Conservation (phyloP, 2,113 vertebrate genomes). For the Percina caprodes region DNA sequence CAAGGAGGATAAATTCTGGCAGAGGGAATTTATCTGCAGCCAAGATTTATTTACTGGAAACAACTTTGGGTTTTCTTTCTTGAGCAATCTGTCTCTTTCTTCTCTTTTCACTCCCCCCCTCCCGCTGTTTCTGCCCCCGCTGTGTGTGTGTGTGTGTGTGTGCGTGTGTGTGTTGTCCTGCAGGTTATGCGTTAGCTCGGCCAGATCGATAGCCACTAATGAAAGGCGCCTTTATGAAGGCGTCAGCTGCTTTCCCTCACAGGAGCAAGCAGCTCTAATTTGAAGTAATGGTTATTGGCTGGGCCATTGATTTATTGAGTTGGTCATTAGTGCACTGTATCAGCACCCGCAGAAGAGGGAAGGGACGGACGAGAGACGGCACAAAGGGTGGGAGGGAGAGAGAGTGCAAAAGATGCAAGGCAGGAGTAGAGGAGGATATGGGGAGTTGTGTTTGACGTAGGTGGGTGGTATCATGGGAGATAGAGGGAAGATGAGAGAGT, state of each 20-base stretch:
- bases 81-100: conserved; percentile 39
- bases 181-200: conserved; percentile 28
- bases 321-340: conserved; percentile 69
- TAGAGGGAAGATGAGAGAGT: background rate
- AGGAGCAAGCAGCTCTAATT: conserved; percentile 59
- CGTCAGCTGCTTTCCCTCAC: conserved; percentile 72
- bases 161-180: conserved; percentile 33
- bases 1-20: conserved; percentile 67
- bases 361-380: background rate
- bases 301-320: conserved; percentile 66
- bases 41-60: conserved; percentile 76
- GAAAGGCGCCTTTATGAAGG: conserved; percentile 75
- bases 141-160: background rate
- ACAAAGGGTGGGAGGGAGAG: background rate
- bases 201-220: conserved; percentile 73
- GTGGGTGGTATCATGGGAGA: background rate
- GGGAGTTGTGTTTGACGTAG: conserved; percentile 23
- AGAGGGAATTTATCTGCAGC: conserved; percentile 62
- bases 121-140: conserved; percentile 16
- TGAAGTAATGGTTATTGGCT: conserved; percentile 75
- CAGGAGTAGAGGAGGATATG: background rate
- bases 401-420: conserved; percentile 11
- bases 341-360: conserved; percentile 34
- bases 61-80: conserved; percentile 64
- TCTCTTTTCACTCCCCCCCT: background rate